Base-by-base conservation (phyloP, 2,797 vertebrate species). In the Allobates femoralis region DNA sequence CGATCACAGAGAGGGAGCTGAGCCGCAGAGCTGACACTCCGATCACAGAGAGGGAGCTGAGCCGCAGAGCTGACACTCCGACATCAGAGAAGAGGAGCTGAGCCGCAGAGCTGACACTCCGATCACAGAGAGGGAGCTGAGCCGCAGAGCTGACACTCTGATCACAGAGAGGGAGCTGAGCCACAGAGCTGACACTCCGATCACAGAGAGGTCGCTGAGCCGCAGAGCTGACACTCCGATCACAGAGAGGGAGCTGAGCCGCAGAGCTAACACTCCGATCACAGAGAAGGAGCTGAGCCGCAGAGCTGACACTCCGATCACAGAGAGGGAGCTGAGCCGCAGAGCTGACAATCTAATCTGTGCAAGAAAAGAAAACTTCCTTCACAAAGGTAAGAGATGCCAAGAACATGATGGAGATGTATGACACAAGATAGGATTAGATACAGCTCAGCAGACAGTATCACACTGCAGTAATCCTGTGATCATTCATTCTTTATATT, bases 181-280 rank as follows among this genome's bases (percentile, higher is more conserved):
- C 55, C 12, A 1, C 16, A 56, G 55, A 56, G 55, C 55, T 56
- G 55, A 56, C 55, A 19, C 16, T 56, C 55, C 18, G 6, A 3
- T 5, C 55, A 18, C 15, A 19, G 15, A 56, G 1, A 19, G 6
- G 21, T 56, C 55, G 21, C 55, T 21, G 18, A 56, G 18, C 55
- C 55, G 2, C 18, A 56, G 55, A 56, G 55, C 55, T 56, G 55
- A 56, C 55, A 19, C 16, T 56, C 55, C 18, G 6, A 1, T 5
- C 55, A 18, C 15, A 19, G 10, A 6, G 10, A 10, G 10, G 3
- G 23, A 5, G 3, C 69, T n/a, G 12, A 14, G 34, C 69, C 69
- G 7, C 10, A 32, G 64, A 83, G 81, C 81, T 83, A 51, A 83
- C 81, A n/a, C 21, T 83, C 53, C 37, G 58, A 56, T n/a, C 50